Base-by-base conservation (phyloP, 2,888 invertebrate genomes). In the Lithosia quadra region DNA sequence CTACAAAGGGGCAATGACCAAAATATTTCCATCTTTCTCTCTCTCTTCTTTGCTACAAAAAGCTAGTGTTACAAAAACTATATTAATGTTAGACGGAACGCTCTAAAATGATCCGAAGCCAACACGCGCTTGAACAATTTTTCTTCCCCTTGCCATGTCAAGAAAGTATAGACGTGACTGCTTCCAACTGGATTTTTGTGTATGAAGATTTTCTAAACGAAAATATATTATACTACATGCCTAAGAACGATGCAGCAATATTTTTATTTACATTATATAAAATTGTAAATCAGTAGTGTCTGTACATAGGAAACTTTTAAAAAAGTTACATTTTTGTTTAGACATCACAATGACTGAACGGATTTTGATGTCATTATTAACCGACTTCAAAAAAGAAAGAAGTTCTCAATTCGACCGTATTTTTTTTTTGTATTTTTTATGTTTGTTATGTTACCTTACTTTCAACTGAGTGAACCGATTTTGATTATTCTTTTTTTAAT, bases 111-210 rank as follows among this genome's bases (percentile, higher is more conserved):
- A 34, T 58, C 34, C 58, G 21, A 11, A n/a, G 33, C 10, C n/a
- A 33, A 34, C 59, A 59, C 59, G 59, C 34, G 59, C 34, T 61
- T 61, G 60, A 18, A 61, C 39, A 61, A 18, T 39, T 43, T 60
- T 60, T 60, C 60, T 60, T 24, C 8, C 15, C 24, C 13, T 39
- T 39, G 36, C 18, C 60, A 9, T 60, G 36, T 39, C 60, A 22
- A 39, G 34, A 21, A 22, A 7, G 9, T 9, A 39, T 60, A 21
- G 9, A 13, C 60, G 15, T 60, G 24, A 39, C 13, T 22, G 8
- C 10, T 39, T 36, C 22, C 18, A 2, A 39, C 55, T 22, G 22
- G 10, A 21, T 22, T 55, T 10, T 55, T 22, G 55, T 55, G 11
- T 22, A 22, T 55, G 55, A 10, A 0, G 21, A 53, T 7, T n/a